Percentiles rank a stretch among this genome's conserved stretches.
These are phyloP conservation scores for Coptodon bakossiorum DNA, from an alignment of 2,113 vertebrate genomes.

Conservation along the genomic window DNA sequence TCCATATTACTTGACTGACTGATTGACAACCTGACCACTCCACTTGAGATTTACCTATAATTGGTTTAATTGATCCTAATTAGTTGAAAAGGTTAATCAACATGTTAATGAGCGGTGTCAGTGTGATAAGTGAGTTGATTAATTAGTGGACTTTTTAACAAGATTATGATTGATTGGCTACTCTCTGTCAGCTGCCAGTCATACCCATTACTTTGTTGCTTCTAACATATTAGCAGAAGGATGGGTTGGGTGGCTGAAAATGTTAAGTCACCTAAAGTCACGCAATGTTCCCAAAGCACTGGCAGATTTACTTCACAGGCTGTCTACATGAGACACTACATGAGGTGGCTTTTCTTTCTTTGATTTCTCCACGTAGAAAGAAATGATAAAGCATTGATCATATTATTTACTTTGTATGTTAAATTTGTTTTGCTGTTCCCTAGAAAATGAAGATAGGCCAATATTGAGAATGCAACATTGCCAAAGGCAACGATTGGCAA, in stretches of 20 bases:
- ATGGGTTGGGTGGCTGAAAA: not conserved
- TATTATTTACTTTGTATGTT: not conserved
- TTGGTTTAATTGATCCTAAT: slow-evolving; percentile 51
- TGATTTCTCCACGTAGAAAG: not conserved
- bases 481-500: not conserved
- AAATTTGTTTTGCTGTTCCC: not conserved
- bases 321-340: not conserved
- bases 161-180: slow-evolving; percentile 44
- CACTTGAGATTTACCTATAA: slow-evolving; percentile 39
- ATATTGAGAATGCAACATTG: not conserved
- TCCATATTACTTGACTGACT: slow-evolving; percentile 22
- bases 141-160: slow-evolving; percentile 42
- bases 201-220: not conserved
- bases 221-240: not conserved
- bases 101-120: slow-evolving; percentile 51
- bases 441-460: not conserved
- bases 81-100: slow-evolving; percentile 61
- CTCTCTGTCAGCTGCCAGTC: slow-evolving; percentile 56
- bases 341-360: not conserved
- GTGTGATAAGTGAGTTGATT: slow-evolving; percentile 41
- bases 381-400: not conserved
- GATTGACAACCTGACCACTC: slow-evolving; percentile 37
- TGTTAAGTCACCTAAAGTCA: not conserved
- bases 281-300: not conserved
- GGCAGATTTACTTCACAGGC: not conserved